Evolutionary conservation across 2,888 invertebrate genomes (phyloP).

Genomic region (Junonia oenone): DNA sequence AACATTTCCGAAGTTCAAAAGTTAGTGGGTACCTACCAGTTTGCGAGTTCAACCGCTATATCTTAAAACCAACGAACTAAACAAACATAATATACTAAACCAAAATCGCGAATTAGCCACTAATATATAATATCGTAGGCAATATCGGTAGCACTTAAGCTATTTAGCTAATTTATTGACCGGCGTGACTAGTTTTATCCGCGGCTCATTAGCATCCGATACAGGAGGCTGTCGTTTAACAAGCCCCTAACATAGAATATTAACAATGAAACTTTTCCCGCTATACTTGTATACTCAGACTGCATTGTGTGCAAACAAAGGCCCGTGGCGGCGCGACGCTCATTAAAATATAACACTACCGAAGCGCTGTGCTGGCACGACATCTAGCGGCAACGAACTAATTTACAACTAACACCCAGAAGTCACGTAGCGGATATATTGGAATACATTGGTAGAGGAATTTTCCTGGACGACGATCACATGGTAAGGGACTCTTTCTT

Average conservation of each 20-base stretch:
- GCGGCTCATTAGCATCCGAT: slow-evolving; percentile 22
- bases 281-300: slow-evolving; percentile 40
- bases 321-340: slow-evolving; percentile 39
- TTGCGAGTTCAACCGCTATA: too few relatives aligned
- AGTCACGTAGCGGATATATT: slow-evolving; percentile 8
- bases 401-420: slow-evolving; percentile 10
- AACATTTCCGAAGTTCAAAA: too few relatives aligned
- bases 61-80: neutral
- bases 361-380: slow-evolving; percentile 12
- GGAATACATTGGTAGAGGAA: neutral
- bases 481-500: slow-evolving; percentile 17
- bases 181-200: slow-evolving; percentile 6
- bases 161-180: slow-evolving; percentile 10
- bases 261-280: slow-evolving; percentile 45
- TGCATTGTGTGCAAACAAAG: slow-evolving; percentile 54
- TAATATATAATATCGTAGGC: neutral
- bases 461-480: neutral
- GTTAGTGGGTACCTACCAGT: too few relatives aligned
- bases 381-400: slow-evolving; percentile 16
- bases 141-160: neutral
- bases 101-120: neutral
- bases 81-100: neutral
- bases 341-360: slow-evolving; percentile 39
- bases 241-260: slow-evolving; percentile 37
- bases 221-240: slow-evolving; percentile 32